These are phyloP conservation scores for Hypselothyrea guttata DNA, from an alignment of 2,888 invertebrate genomes.

Conservation along the genomic window DNA sequence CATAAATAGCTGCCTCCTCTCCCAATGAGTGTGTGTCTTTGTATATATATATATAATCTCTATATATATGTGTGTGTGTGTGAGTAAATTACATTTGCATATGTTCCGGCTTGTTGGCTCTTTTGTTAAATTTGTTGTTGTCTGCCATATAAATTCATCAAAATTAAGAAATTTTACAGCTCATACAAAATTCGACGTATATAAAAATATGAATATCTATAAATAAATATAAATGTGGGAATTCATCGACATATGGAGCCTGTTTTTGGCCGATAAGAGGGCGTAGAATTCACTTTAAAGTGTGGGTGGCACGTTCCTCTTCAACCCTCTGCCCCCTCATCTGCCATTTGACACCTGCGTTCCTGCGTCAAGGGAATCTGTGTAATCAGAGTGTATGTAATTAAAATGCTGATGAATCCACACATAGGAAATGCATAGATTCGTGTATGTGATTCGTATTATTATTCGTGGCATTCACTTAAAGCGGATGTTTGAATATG, in stretches of 20 bases:
- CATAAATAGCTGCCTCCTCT: neutral
- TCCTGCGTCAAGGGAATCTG: neutral
- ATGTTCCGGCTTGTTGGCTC: constrained; percentile 40
- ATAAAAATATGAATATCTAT: constrained; percentile 9
- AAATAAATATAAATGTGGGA: neutral
- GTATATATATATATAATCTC: neutral
- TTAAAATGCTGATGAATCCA: constrained; percentile 46
- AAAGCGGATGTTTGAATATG: neutral
- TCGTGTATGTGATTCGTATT: no score
- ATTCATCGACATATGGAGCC: constrained; percentile 30
- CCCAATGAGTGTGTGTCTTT: neutral
- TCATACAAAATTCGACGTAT: constrained; percentile 66
- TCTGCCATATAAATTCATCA: constrained; percentile 68
- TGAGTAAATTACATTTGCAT: constrained; percentile 36
- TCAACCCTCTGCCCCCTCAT: neutral
- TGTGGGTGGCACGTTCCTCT: constrained; percentile 17
- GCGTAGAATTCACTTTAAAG: constrained; percentile 42
- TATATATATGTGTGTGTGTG: neutral
- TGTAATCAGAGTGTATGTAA: constrained; percentile 53
- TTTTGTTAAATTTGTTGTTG: constrained; percentile 34
- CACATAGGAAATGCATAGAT: neutral
- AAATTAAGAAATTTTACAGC: constrained; percentile 74
- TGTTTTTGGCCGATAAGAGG: constrained; percentile 36
- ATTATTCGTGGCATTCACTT: neutral
- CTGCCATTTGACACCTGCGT: no score